phyloP scores from a whole-genome alignment of 2,888 invertebrate genomes.

The Xestoiulus laeticollis region DNA sequence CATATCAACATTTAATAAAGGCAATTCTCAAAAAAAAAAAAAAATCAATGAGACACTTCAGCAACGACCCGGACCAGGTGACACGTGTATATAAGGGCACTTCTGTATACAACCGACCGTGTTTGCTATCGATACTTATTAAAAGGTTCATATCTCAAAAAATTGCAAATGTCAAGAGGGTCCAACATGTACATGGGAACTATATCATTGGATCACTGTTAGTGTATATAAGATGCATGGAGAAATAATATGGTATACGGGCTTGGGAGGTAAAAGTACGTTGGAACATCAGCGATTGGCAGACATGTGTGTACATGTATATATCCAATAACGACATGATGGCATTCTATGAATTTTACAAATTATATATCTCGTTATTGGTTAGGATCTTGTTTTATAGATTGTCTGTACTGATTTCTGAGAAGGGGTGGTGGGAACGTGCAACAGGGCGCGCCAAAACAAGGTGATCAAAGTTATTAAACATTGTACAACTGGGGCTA shows the following conservation, averaged over 20 bases:
- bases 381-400: not conserved
- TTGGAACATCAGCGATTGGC: no score
- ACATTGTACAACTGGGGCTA: not conserved
- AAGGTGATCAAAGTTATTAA: conserved; percentile 13
- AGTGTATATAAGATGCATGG: no score
- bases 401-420: not conserved
- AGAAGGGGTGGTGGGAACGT: not conserved
- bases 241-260: no score
- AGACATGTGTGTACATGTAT: no score
- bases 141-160: not conserved
- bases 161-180: not conserved
- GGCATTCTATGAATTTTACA: no score
- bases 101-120: not conserved
- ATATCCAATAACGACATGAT: no score
- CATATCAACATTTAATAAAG: conserved; percentile 16
- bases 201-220: no score
- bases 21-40: not conserved
- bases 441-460: not conserved
- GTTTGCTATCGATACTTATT: not conserved
- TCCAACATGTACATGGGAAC: not conserved
- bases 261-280: no score
- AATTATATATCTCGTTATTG: no score
- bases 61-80: not conserved
- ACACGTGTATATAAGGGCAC: not conserved
- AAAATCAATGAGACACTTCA: not conserved